Percentiles rank a stretch among this genome's conserved stretches.
Conservation (phyloP, 2,797 vertebrate species). For the Mycteria americana region DNA sequence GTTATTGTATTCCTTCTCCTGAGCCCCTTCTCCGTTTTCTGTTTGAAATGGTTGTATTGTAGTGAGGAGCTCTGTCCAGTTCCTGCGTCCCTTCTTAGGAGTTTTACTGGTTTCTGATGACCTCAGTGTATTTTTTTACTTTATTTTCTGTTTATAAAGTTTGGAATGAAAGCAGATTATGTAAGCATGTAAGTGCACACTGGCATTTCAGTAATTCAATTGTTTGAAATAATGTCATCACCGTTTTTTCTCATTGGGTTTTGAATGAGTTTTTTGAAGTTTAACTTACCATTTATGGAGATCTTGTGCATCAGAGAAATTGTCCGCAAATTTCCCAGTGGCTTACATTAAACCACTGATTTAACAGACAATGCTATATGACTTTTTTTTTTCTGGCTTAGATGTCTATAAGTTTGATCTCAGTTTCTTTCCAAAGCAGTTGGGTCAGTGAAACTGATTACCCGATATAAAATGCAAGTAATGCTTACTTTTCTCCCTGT, state of each 20-base stretch:
- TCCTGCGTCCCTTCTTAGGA: fast-evolving
- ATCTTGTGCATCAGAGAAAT: background rate
- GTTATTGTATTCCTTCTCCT: background rate
- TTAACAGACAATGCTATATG: background rate
- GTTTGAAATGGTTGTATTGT: no score
- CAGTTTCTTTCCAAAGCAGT: background rate
- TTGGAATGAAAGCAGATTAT: background rate
- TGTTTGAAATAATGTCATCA: background rate
- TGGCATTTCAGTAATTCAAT: background rate
- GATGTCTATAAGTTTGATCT: background rate
- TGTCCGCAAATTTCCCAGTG: background rate
- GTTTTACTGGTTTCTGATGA: background rate
- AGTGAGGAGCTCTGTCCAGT: background rate
- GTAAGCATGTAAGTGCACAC: background rate
- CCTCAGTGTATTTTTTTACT: background rate
- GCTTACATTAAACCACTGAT: background rate
- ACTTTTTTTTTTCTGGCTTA: background rate
- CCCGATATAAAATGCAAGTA: background rate
- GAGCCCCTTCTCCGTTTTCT: background rate
- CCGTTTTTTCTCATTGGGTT: background rate
- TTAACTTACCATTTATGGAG: background rate
- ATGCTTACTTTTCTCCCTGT: background rate
- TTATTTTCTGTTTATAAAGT: background rate
- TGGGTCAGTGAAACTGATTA: background rate
- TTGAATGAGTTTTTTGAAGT: background rate